phyloP scores from a whole-genome alignment of 2,797 vertebrate genomes.

The Sarcoramphus papa region DNA sequence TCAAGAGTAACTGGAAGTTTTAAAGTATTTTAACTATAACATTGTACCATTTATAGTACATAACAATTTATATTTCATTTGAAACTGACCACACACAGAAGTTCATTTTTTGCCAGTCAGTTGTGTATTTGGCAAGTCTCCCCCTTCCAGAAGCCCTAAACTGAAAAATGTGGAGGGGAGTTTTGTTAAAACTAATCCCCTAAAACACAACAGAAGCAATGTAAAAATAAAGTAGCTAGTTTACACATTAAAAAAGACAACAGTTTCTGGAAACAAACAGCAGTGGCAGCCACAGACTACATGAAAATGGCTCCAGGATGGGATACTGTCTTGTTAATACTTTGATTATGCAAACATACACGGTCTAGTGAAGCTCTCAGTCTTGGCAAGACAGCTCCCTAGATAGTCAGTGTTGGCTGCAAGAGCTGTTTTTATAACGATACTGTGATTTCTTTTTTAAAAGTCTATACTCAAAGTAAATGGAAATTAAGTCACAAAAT shows the following conservation, averaged over 20 bases:
- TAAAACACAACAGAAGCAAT: not conserved
- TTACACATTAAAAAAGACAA: conserved; percentile 29
- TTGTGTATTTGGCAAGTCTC: not conserved
- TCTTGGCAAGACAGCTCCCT: conserved; percentile 13
- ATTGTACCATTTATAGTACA: not conserved
- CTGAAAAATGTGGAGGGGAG: not conserved
- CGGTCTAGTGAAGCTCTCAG: conserved; percentile 1
- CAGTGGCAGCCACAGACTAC: not conserved
- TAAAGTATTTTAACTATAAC: not conserved
- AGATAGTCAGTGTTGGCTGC: not conserved
- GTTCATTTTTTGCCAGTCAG: not conserved
- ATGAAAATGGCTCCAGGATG: conserved; percentile 14
- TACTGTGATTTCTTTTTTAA: not conserved
- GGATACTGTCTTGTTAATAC: conserved; percentile 2
- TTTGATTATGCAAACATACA: conserved; percentile 46
- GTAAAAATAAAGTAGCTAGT: conserved; percentile 9
- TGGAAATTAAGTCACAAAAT: not conserved
- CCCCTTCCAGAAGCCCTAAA: not conserved
- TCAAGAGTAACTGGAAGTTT: not conserved
- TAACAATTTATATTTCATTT: not conserved
- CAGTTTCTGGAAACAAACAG: conserved; percentile 20
- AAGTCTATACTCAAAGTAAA: not conserved
- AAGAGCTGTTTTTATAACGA: not conserved
- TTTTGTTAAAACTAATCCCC: conserved; percentile 8
- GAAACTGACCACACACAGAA: not conserved